These are phyloP conservation scores for Drosophila parabipectinata DNA, from an alignment of 1,140 invertebrate species.

Conservation along the genomic window DNA sequence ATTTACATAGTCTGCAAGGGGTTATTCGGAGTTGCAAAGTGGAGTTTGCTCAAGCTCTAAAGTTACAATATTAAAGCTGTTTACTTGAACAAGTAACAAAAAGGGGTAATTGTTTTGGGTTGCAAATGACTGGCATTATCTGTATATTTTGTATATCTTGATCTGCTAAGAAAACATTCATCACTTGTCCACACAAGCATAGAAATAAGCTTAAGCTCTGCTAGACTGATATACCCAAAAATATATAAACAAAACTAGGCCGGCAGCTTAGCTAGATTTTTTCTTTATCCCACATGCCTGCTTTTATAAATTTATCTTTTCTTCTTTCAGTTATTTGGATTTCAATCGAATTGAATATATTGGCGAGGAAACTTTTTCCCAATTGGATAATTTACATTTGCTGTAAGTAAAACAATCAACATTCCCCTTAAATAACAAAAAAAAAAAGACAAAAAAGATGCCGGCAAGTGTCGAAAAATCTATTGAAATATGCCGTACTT, in stretches of 20 bases:
- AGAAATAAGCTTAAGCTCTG: conserved; percentile 1
- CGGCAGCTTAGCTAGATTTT: conserved; percentile 27
- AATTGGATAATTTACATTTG: conserved; percentile 83
- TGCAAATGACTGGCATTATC: background rate
- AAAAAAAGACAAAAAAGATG: conserved; percentile 26
- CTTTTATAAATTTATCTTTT: conserved; percentile 49
- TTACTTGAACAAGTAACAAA: too few species aligned
- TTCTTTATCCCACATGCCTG: background rate
- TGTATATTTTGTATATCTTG: conserved; percentile 1
- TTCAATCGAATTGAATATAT: conserved; percentile 84
- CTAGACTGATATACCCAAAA: background rate
- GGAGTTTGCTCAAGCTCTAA: too few species aligned
- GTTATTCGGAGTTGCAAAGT: background rate
- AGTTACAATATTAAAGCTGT: too few species aligned
- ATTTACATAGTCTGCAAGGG: conserved; percentile 17
- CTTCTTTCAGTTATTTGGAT: conserved; percentile 84
- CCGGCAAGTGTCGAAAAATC: conserved; percentile 75
- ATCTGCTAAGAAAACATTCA: conserved; percentile 11
- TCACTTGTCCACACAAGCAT: conserved; percentile 21
- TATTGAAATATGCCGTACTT: conserved; percentile 83
- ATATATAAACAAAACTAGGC: conserved; percentile 16
- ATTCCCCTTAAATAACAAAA: conserved; percentile 12
- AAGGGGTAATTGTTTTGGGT: too few species aligned
- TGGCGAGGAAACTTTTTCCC: conserved; percentile 83
- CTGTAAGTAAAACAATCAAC: conserved; percentile 83